A percentile compares a stretch with the other conserved stretches of the same genome.
phyloP scores from a whole-genome alignment of 2,888 invertebrate genomes.

The Luffia ferchaultella region DNA sequence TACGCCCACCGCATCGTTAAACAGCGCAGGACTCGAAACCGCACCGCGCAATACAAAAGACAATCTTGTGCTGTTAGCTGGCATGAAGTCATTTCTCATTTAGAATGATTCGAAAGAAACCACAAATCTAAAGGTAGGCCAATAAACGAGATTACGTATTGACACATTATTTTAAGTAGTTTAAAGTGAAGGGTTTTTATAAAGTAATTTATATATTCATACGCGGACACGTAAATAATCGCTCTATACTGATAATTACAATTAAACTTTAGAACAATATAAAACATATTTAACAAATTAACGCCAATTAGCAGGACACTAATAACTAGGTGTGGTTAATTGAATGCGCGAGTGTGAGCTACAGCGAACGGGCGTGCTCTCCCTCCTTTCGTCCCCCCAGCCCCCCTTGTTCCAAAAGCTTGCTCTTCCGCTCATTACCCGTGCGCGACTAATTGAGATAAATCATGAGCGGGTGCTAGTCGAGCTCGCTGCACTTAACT shows the following conservation, averaged over 20 bases:
- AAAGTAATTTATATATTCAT: too few relatives aligned
- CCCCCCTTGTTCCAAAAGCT: neutral
- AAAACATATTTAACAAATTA: too few relatives aligned
- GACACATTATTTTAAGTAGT: too few relatives aligned
- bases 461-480: slow-evolving; percentile 57
- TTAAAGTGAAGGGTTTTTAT: too few relatives aligned
- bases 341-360: neutral
- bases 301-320: neutral
- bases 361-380: neutral
- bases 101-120: too few relatives aligned
- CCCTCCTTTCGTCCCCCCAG: neutral
- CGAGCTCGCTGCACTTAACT: slow-evolving; percentile 42
- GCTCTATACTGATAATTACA: too few relatives aligned
- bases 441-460: slow-evolving; percentile 56
- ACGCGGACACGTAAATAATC: too few relatives aligned
- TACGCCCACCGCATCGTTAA: slow-evolving; percentile 35
- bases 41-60: slow-evolving; percentile 1
- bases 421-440: slow-evolving; percentile 50
- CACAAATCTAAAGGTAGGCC: too few relatives aligned
- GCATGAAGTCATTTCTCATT: too few relatives aligned
- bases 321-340: neutral
- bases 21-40: slow-evolving; percentile 21
- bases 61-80: slow-evolving; percentile 1
- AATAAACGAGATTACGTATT: too few relatives aligned
- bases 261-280: too few relatives aligned